phyloP scores from a whole-genome alignment of 2,797 vertebrate species.

The Centropyge bicolor region DNA sequence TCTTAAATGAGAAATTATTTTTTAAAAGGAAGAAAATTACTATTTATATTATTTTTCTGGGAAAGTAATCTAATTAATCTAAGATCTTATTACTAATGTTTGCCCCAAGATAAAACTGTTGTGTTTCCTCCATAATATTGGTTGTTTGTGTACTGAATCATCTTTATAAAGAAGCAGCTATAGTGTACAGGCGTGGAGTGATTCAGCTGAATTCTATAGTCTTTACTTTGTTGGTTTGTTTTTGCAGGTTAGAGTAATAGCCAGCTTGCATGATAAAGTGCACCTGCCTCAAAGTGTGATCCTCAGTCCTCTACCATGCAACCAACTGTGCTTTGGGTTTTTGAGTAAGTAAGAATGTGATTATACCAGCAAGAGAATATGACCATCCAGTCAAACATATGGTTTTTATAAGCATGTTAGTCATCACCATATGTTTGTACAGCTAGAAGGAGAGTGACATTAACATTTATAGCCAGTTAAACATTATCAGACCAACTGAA shows the following conservation, averaged over 20 bases:
- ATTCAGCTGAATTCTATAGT: conserved; percentile 3
- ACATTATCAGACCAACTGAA: neutral
- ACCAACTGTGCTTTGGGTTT: conserved; percentile 12
- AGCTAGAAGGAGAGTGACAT: neutral
- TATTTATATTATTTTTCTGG: conserved; percentile 1
- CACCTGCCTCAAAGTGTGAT: conserved; percentile 8
- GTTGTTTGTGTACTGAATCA: conserved; percentile 20
- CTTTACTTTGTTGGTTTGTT: conserved; percentile 4
- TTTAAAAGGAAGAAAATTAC: conserved; percentile 1
- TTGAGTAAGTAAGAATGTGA: neutral
- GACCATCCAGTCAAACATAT: neutral
- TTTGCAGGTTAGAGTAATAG: conserved; percentile 5
- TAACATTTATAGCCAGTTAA: neutral
- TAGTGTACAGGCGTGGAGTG: neutral
- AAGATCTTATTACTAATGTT: too few relatives aligned
- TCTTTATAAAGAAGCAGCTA: conserved; percentile 22
- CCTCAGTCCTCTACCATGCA: conserved; percentile 9
- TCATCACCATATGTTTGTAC: neutral
- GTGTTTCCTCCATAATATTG: too few relatives aligned
- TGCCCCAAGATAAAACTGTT: too few relatives aligned
- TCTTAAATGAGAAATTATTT: conserved; percentile 20
- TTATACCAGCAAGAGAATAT: neutral
- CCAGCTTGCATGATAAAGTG: neutral
- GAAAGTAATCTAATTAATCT: too few relatives aligned
- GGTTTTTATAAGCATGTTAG: neutral